Percentiles rank a stretch among this genome's conserved stretches.
phyloP scores from a whole-genome alignment of 2,113 vertebrate genomes.

The Phodopus roborovskii region DNA sequence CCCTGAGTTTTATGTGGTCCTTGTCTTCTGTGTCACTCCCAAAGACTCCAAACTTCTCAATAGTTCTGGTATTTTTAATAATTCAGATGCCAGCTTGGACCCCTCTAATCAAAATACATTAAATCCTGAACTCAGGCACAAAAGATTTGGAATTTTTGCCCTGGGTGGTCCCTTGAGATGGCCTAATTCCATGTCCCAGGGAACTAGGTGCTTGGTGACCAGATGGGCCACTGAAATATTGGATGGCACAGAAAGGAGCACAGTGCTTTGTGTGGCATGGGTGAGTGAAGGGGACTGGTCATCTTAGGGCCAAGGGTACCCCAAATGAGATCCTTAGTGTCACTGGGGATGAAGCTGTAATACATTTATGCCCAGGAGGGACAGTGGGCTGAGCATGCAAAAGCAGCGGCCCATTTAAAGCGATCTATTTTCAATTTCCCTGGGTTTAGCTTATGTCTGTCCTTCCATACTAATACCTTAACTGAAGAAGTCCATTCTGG shows the following conservation, averaged over 20 bases:
- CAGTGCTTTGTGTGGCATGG: background rate
- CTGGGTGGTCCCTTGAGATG: constrained; percentile 53
- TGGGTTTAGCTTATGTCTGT: constrained; percentile 28
- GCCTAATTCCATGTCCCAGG: constrained; percentile 56
- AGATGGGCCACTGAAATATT: constrained; percentile 18
- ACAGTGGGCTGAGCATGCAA: background rate
- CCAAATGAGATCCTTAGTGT: background rate
- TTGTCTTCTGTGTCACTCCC: constrained; percentile 65
- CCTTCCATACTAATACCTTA: background rate
- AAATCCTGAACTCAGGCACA: constrained; percentile 53
- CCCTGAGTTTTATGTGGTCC: constrained; percentile 53
- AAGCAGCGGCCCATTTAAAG: constrained; percentile 6
- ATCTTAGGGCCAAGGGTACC: background rate
- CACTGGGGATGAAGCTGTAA: background rate
- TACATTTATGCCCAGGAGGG: background rate
- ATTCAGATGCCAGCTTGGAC: constrained; percentile 64
- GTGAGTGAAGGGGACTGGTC: background rate
- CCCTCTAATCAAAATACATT: constrained; percentile 56
- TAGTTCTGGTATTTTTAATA: constrained; percentile 73
- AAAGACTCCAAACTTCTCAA: constrained; percentile 29
- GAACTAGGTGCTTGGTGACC: constrained; percentile 59
- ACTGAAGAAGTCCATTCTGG: background rate
- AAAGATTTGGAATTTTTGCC: constrained; percentile 32
- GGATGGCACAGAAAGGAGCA: background rate
- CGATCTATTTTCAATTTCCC: background rate